phyloP scores from a whole-genome alignment of 2,888 invertebrate genomes.

The Alloscopus bannaensis region DNA sequence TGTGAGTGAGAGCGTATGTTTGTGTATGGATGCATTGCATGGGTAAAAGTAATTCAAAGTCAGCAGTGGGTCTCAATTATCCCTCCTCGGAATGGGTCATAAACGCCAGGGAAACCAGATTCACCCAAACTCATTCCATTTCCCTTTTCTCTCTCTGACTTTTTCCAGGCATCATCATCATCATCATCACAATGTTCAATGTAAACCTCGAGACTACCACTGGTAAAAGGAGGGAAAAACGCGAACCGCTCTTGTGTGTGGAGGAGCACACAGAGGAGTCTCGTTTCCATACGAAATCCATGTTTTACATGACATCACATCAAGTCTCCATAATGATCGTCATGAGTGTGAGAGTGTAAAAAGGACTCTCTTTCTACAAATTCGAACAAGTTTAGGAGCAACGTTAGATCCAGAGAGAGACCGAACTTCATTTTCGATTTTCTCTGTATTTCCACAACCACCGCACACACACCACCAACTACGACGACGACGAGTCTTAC shows the following conservation, averaged over 20 bases:
- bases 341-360: not conserved
- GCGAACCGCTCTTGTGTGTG: too few relatives aligned
- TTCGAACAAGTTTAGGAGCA: not conserved
- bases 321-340: conserved; percentile 26
- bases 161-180: conserved; percentile 9
- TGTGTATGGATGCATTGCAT: conserved; percentile 54
- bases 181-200: conserved; percentile 18
- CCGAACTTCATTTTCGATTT: conserved; percentile 2
- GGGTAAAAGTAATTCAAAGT: conserved; percentile 70
- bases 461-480: not conserved
- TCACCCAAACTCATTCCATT: conserved; percentile 70
- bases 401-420: not conserved
- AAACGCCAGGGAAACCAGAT: conserved; percentile 72
- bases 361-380: conserved; percentile 12
- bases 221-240: conserved; percentile 4
- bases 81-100: conserved; percentile 69
- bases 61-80: conserved; percentile 72
- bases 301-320: conserved; percentile 47
- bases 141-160: conserved; percentile 47
- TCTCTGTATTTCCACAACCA: not conserved
- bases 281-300: conserved; percentile 20
- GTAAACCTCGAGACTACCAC: conserved; percentile 22
- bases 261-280: not conserved
- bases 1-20: not conserved
- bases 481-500: not conserved